Base-by-base conservation (phyloP, 2,113 vertebrate species). In the Notarius lentiginosus region DNA sequence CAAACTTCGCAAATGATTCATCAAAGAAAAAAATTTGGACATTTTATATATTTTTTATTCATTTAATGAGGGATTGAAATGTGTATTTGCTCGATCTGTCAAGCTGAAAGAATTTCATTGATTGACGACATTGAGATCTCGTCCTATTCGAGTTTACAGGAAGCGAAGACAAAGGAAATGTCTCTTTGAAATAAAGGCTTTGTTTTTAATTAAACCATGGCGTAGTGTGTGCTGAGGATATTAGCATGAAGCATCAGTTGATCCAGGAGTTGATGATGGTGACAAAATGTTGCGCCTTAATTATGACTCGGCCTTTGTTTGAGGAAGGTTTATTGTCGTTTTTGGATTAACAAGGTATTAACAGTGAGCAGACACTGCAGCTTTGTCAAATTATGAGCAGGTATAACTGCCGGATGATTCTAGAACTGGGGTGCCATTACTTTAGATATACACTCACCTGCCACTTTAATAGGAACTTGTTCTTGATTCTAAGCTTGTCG, bases 161-260 rank as follows among this genome's bases (percentile, higher is more conserved):
- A 30, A 15, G 75, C 41, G 17, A 63, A 18, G 83, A 58, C 83
- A 34, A 41, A 70, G 72, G 47, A 73, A 60, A 63, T 75, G 58
- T 85, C 56, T 84, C 70, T 49, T 61, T 61, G n/a, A 85, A 79
- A 85, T 34, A 49, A 55, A 76, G 84, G 47, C 84, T 53, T 79
- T 76, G 27, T 49, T 65, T 77, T 91, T 91, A 90, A 92, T 91
- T 91, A 89, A 91, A 90, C 60, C 76, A 24, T 7, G 49, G 24
- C 76, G 18, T 55, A 27, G 76, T 18, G 49, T 77, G 22, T 27
- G 76, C 76, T 27, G 24, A 17, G 27, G 53, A 56, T 84, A 88
- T 91, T 90, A 88, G 58, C 70, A 76, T 65, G 79, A 63, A n/a
- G 87, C 88, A 86, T 89, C 79, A 88, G 89, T 86, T 81, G 81